phyloP scores from a whole-genome alignment of 2,113 vertebrate species.

The Chascanopsetta lugubris region DNA sequence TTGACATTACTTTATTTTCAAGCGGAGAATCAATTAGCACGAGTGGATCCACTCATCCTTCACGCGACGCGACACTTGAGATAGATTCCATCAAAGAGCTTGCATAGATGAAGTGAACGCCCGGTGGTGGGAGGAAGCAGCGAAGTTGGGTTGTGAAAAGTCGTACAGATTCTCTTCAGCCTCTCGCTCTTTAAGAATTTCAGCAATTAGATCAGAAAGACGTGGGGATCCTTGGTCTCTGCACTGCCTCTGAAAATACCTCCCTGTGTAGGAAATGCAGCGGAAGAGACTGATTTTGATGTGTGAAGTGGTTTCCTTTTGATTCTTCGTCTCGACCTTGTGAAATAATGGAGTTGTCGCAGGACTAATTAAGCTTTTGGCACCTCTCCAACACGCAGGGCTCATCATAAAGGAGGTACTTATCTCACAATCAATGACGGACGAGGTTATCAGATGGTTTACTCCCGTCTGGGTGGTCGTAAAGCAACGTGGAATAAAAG shows the following conservation, averaged over 20 bases:
- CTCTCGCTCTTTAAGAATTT: constrained; percentile 32
- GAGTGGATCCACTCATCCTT: constrained; percentile 33
- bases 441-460: neutral
- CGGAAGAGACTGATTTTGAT: neutral
- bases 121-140: constrained; percentile 42
- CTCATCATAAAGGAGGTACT: neutral
- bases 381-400: neutral
- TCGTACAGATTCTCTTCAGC: constrained; percentile 48
- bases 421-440: neutral
- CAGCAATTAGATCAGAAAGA: constrained; percentile 27
- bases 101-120: constrained; percentile 45
- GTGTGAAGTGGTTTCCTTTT: neutral
- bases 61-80: constrained; percentile 45
- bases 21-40: constrained; percentile 51
- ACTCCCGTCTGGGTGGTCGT: neutral
- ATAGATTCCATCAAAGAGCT: constrained; percentile 54
- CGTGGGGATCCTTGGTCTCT: neutral
- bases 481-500: neutral
- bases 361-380: neutral
- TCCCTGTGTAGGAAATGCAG: neutral
- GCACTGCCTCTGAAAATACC: neutral
- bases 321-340: neutral
- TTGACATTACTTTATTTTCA: constrained; percentile 37
- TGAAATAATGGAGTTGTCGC: neutral
- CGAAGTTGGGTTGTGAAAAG: constrained; percentile 29